Evolutionary conservation across 1,140 invertebrate species (phyloP).

Genomic region (Aphelinus certus): DNA sequence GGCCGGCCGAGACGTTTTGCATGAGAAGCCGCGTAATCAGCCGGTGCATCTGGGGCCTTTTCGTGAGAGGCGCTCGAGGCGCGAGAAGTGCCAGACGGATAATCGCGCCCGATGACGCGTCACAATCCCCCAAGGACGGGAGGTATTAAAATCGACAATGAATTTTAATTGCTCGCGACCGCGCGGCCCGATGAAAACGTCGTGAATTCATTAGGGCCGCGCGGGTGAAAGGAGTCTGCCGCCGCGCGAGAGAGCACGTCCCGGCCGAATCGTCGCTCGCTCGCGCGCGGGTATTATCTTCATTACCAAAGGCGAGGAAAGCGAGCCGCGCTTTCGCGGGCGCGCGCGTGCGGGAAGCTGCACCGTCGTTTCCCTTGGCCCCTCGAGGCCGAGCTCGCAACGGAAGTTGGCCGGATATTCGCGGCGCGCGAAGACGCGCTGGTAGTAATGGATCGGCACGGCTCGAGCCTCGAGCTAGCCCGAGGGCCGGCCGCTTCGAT

Average conservation of each 20-base stretch:
- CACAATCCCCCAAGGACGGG: neutral
- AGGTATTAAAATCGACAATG: conserved; percentile 26
- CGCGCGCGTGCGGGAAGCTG: too few species aligned
- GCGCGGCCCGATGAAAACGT: conserved; percentile 18
- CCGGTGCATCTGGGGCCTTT: neutral
- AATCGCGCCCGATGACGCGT: neutral
- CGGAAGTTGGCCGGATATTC: neutral
- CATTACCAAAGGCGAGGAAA: neutral
- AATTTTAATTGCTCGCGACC: conserved; percentile 19
- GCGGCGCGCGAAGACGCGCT: neutral
- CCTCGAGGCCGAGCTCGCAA: too few species aligned
- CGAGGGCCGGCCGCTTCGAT: neutral
- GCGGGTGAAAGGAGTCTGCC: conserved; percentile 10
- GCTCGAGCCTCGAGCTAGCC: neutral
- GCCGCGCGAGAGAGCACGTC: too few species aligned
- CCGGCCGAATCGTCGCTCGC: too few species aligned
- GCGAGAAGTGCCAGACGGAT: neutral
- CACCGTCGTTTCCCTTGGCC: too few species aligned
- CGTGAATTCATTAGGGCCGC: conserved; percentile 3
- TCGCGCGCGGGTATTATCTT: neutral
- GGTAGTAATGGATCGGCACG: neutral
- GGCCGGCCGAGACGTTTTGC: neutral
- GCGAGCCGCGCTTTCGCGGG: neutral
- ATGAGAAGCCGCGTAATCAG: conserved; percentile 12
- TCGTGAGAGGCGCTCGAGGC: neutral